Conservation (phyloP, 2,113 vertebrate genomes). For the Eretmochelys imbricata region DNA sequence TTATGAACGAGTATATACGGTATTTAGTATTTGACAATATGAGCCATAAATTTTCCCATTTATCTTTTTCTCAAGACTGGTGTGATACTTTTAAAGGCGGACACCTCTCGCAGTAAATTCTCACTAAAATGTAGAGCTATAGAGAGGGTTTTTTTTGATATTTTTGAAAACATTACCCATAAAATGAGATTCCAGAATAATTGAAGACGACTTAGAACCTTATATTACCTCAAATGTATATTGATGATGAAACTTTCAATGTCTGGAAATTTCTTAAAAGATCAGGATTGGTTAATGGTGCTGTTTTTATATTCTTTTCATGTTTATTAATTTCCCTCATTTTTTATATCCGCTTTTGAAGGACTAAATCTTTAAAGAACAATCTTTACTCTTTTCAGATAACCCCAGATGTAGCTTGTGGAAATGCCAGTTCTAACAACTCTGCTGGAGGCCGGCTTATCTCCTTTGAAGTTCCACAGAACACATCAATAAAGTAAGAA, state of each 20-base stretch:
- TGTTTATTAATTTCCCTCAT: neutral
- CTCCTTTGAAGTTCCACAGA: conserved; percentile 92
- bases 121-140: neutral
- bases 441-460: conserved; percentile 88
- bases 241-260: neutral
- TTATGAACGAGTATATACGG: no score
- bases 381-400: conserved; percentile 77
- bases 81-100: neutral
- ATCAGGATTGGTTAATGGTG: neutral
- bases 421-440: conserved; percentile 89
- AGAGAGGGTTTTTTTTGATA: neutral
- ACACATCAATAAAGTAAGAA: conserved; percentile 95
- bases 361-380: neutral
- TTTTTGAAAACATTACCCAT: neutral
- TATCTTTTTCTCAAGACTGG: neutral
- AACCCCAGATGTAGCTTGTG: conserved; percentile 87
- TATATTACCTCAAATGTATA: neutral
- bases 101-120: neutral
- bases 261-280: neutral
- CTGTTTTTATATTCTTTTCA: neutral
- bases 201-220: neutral
- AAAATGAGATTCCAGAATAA: neutral
- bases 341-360: neutral
- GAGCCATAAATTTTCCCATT: neutral
- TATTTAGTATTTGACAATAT: neutral